These are phyloP conservation scores for Pedetes capensis DNA, from an alignment of 2,113 vertebrate species.

Conservation along the genomic window DNA sequence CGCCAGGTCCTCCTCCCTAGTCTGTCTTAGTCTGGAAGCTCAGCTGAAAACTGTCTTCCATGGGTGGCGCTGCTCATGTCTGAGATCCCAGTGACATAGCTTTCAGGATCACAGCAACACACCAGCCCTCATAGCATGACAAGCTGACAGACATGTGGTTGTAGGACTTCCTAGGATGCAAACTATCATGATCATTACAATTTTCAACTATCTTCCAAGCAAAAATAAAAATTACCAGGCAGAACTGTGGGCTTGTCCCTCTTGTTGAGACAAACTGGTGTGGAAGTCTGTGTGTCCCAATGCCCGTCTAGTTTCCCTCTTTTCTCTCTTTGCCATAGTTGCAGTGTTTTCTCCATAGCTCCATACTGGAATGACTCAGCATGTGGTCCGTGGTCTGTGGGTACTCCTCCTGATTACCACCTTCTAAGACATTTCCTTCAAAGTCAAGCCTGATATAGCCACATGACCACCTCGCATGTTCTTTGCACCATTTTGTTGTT, in stretches of 20 bases:
- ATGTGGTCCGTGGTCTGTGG: background rate
- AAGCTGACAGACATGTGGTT: no score
- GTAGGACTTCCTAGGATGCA: background rate
- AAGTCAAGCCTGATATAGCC: background rate
- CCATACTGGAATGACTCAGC: background rate
- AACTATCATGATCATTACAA: background rate
- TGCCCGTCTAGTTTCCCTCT: background rate
- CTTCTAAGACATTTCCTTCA: background rate
- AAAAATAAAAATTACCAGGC: background rate
- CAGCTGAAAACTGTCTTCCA: no score
- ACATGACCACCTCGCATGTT: background rate
- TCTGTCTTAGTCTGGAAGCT: no score
- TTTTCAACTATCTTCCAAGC: background rate
- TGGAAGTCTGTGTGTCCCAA: background rate
- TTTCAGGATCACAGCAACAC: no score
- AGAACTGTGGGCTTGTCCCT: background rate
- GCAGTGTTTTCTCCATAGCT: background rate
- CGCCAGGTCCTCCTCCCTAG: no score
- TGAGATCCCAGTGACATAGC: no score
- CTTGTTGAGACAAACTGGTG: background rate
- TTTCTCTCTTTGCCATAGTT: background rate
- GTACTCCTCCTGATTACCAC: no score
- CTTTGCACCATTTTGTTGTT: no score
- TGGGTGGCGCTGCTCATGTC: no score
- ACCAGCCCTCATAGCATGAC: no score